These are phyloP conservation scores for Pachyramphus minor DNA, from an alignment of 2,113 vertebrate species.

Conservation along the genomic window DNA sequence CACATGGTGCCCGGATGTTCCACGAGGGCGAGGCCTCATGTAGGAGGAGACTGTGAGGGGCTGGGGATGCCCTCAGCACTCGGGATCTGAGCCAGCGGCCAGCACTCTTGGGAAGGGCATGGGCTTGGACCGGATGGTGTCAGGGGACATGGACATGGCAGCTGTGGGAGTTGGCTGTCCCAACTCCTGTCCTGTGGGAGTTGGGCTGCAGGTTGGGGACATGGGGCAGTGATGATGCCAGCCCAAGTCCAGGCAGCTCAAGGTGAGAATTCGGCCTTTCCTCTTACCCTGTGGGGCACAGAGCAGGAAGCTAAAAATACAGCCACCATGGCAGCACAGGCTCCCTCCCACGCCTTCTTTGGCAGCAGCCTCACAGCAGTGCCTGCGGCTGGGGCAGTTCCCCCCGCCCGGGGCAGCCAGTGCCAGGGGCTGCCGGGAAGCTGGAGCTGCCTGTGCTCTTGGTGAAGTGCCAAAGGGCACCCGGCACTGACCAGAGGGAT, in stretches of 20 bases:
- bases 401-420: neutral
- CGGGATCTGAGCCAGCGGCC: rapidly evolving
- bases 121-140: rapidly evolving
- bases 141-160: rapidly evolving
- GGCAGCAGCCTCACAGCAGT: neutral
- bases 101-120: rapidly evolving
- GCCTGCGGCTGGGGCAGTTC: neutral
- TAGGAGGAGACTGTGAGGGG: neutral
- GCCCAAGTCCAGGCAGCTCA: neutral
- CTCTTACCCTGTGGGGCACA: neutral
- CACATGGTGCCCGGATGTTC: rapidly evolving
- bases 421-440: slow-evolving; percentile 37
- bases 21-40: rapidly evolving
- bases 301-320: neutral
- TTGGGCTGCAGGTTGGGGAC: rapidly evolving
- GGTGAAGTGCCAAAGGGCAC: slow-evolving; percentile 21
- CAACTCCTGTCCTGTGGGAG: neutral
- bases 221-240: neutral
- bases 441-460: neutral
- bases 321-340: neutral
- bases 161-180: too few relatives aligned
- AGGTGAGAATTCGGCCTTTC: slow-evolving; percentile 34
- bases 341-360: slow-evolving; percentile 39
- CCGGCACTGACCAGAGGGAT: neutral
- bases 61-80: neutral